phyloP scores from a whole-genome alignment of 2,113 vertebrate genomes.

The Alectura lathami region DNA sequence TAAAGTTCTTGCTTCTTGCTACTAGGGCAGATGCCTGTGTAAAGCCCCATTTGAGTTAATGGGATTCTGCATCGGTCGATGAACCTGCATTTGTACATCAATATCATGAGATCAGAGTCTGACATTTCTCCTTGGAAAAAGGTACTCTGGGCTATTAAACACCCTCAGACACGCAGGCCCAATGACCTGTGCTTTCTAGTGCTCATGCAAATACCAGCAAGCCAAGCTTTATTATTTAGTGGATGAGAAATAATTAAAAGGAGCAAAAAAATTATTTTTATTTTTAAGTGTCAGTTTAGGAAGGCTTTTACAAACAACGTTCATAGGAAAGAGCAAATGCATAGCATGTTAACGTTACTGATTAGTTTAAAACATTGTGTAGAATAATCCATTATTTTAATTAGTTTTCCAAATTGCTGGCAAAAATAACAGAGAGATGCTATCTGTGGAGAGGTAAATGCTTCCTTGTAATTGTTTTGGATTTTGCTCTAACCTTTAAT shows the following conservation, averaged over 20 bases:
- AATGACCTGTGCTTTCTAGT: neutral
- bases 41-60: conserved; percentile 5
- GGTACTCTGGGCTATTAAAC: neutral
- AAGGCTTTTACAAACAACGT: conserved; percentile 29
- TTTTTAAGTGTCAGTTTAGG: conserved; percentile 15
- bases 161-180: neutral
- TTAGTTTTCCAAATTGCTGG: conserved; percentile 45
- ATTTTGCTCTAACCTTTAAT: conserved; percentile 45
- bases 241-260: conserved; percentile 21
- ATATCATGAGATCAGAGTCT: neutral
- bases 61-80: neutral
- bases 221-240: conserved; percentile 2
- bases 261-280: conserved; percentile 19
- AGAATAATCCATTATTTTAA: conserved; percentile 63
- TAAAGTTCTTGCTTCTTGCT: neutral
- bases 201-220: neutral
- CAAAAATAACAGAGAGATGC: conserved; percentile 33
- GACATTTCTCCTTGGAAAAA: neutral
- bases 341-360: conserved; percentile 12
- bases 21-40: neutral
- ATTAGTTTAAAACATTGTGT: conserved; percentile 44
- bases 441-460: conserved; percentile 42
- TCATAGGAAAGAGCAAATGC: conserved; percentile 28
- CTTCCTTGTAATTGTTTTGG: conserved; percentile 43
- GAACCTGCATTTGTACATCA: conserved; percentile 10